Conservation (phyloP, 2,888 invertebrate genomes). For the Sinodicranocentrus sp. region DNA sequence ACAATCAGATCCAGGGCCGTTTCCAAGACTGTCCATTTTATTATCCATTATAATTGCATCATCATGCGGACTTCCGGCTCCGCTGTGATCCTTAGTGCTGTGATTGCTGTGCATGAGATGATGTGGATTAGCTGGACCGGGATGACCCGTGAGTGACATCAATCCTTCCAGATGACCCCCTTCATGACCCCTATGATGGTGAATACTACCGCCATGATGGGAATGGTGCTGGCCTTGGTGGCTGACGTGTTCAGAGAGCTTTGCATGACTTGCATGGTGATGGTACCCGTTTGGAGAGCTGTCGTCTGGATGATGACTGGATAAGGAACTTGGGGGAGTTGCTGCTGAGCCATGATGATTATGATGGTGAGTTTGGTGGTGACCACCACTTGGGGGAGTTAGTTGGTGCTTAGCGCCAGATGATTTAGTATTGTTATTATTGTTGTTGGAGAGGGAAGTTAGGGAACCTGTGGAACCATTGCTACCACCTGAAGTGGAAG, state of each 20-base stretch:
- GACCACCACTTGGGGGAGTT: constrained; percentile 66
- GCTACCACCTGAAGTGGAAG: constrained; percentile 75
- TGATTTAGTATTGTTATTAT: constrained; percentile 79
- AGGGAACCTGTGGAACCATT: constrained; percentile 77
- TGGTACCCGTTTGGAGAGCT: constrained; percentile 72
- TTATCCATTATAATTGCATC: constrained; percentile 70
- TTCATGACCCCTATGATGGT: constrained; percentile 41
- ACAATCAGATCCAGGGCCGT: constrained; percentile 71
- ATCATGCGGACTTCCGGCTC: constrained; percentile 70
- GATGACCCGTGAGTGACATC: constrained; percentile 52
- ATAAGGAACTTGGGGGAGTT: constrained; percentile 68
- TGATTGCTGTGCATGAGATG: constrained; percentile 66
- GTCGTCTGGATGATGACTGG: constrained; percentile 68
- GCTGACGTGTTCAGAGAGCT: constrained; percentile 58
- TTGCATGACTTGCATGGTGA: constrained; percentile 66
- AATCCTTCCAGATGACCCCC: constrained; percentile 58
- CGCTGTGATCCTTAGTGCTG: constrained; percentile 66
- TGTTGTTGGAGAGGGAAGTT: constrained; percentile 80
- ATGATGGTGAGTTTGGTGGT: constrained; percentile 73
- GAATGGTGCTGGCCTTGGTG: constrained; percentile 55
- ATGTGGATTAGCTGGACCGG: constrained; percentile 61
- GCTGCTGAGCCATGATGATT: constrained; percentile 68
- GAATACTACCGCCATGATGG: constrained; percentile 67
- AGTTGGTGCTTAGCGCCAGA: constrained; percentile 77
- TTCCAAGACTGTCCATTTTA: constrained; percentile 72